A percentile compares a stretch with the other conserved stretches of the same genome.
Evolutionary conservation across 1,140 invertebrate species (phyloP).

Genomic region (Drosophila ogumai): DNA sequence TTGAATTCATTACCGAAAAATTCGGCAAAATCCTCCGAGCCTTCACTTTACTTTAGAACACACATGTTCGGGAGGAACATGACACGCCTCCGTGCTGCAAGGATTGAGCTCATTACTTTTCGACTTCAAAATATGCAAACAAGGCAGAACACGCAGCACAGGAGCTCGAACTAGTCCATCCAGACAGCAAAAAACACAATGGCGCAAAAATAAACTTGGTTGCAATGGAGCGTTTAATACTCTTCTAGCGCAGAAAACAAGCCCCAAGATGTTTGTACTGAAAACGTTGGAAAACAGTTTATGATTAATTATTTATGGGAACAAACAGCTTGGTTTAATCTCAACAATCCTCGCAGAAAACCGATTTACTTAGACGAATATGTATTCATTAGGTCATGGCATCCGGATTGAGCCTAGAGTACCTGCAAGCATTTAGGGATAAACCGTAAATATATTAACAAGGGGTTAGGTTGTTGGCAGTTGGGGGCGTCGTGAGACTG

Average conservation of each 20-base stretch:
- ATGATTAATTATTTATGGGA: constrained; percentile 1
- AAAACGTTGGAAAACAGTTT: neutral
- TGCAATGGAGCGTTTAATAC: neutral
- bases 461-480: neutral
- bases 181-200: constrained; percentile 13
- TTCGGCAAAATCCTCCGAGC: neutral
- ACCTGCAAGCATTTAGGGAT: neutral
- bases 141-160: constrained; percentile 58
- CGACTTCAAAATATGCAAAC: constrained; percentile 71
- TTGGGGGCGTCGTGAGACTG: constrained; percentile 3
- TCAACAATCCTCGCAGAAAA: neutral
- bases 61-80: constrained; percentile 1
- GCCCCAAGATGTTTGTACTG: neutral
- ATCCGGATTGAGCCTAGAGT: constrained; percentile 3
- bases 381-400: neutral
- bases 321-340: neutral
- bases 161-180: constrained; percentile 28
- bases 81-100: constrained; percentile 40
- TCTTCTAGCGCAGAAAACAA: neutral
- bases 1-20: constrained; percentile 5
- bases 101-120: constrained; percentile 56
- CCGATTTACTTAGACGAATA: neutral
- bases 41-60: neutral
- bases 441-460: constrained; percentile 12
- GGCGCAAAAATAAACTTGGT: neutral